A percentile compares a stretch with the other conserved stretches of the same genome.
These are phyloP conservation scores for Vicugna pacos DNA, from an alignment of 2,113 vertebrate genomes.

Conservation along the genomic window DNA sequence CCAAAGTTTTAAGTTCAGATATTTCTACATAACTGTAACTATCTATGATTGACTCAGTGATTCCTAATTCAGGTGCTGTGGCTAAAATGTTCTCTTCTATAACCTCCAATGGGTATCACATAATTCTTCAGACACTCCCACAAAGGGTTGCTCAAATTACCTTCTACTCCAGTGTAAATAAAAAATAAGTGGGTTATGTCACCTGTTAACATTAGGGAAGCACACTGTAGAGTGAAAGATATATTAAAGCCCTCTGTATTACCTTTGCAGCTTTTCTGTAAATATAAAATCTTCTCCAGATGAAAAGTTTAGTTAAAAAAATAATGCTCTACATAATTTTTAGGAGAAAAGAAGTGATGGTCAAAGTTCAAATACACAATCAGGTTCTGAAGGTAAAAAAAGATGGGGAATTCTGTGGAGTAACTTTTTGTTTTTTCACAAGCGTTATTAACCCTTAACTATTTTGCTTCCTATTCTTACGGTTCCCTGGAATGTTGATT, in stretches of 20 bases:
- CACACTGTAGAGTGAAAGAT: not conserved
- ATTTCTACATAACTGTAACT: not conserved
- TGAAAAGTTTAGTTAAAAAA: not conserved
- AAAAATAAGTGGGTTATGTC: not conserved
- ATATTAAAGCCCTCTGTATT: not conserved
- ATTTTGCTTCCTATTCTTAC: not conserved
- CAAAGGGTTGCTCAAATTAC: conserved; percentile 20
- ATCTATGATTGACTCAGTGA: not conserved
- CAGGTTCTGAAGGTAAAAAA: not conserved
- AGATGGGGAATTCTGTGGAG: not conserved
- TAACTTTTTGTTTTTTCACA: not conserved
- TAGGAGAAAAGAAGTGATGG: not conserved
- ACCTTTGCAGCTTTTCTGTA: not conserved
- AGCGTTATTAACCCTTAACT: not conserved
- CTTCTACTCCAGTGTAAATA: not conserved
- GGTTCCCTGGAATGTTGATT: not conserved
- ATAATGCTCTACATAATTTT: not conserved
- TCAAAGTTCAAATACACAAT: conserved; percentile 15
- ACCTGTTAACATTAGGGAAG: not conserved
- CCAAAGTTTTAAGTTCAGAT: not conserved
- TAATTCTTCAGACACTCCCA: not conserved
- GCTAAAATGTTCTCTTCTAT: not conserved
- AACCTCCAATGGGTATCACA: not conserved
- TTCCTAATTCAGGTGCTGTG: not conserved
- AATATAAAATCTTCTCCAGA: not conserved